Evolutionary conservation across 2,797 vertebrate genomes (phyloP), one percentile per base, ranked within the genome.

Genomic region (Serranus cabrilla): DNA sequence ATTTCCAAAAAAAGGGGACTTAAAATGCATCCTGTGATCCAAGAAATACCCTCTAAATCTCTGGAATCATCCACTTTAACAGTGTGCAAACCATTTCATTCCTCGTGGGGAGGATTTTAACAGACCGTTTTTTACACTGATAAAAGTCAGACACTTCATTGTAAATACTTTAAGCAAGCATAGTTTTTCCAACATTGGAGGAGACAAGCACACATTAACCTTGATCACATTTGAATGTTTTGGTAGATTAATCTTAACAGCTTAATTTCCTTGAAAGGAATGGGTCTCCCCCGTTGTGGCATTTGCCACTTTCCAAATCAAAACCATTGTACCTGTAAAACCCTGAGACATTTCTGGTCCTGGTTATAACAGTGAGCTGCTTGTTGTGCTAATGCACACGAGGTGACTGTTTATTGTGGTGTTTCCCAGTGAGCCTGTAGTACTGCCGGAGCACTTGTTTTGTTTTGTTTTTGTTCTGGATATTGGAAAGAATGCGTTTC

Each of bases 401-500:
- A 88, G 88, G 83, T 57, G 61, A 85, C 84, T 90, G 88, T 95
- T 95, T 93, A 94, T 81, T 69, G 80, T 78, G 92, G 93, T 93
- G 93, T 95, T 95, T 94, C 94, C 92, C 94, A 92, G 83, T 81
- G 84, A 90, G 91, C 80, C 74, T 81, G 81, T 76, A 82, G 88
- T 77, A 78, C 73, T 75, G 77, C 87, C 40, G 64, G 81, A 88
- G 80, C 79, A 86, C 84, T 93, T 91, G 82, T 92, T 92, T 92
- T 92, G 86, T 92, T 93, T 93, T 92, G 89, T 92, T 95, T 92
- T 92, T 93, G 91, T 93, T 91, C 93, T 91, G 84, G 76, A 89
- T 90, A 83, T 93, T 95, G 97, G 94, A 96, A 97, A 94, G 95
- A 97, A 92, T 95, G 95, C 78, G 92, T 97, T 94, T 97, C 97